These are phyloP conservation scores for Calliopsis andreniformis DNA, from an alignment of 1,140 invertebrate species.

Conservation along the genomic window DNA sequence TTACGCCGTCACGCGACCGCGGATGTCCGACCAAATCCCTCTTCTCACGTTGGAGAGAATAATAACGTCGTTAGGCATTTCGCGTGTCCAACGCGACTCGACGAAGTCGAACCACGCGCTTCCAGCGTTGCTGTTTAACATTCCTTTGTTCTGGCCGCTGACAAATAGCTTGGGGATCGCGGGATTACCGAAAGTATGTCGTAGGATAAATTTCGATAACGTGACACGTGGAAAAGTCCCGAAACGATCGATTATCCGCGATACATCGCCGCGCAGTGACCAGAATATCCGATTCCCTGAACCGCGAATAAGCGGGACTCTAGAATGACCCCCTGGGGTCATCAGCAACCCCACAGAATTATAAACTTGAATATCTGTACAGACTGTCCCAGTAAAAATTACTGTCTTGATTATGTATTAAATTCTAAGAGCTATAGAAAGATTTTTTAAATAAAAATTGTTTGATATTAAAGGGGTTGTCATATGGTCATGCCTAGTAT, in stretches of 20 bases:
- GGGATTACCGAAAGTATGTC: background rate
- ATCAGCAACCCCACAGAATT: no score
- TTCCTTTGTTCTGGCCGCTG: background rate
- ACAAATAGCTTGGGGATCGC: background rate
- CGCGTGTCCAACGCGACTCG: background rate
- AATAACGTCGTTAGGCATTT: background rate
- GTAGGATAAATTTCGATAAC: background rate
- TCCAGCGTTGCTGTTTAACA: no score
- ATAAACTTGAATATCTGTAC: no score
- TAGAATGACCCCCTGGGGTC: no score
- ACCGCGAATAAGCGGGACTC: background rate
- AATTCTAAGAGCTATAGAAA: no score
- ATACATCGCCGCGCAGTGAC: no score
- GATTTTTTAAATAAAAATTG: no score
- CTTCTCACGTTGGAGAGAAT: background rate
- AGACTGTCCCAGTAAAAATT: no score
- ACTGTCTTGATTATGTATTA: no score
- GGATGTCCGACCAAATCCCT: background rate
- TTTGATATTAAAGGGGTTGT: no score
- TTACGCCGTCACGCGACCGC: conserved; percentile 13
- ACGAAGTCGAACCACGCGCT: background rate
- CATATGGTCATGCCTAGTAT: no score
- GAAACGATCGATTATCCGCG: background rate
- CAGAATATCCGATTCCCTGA: no score
- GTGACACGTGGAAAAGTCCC: background rate